These are phyloP conservation scores for Megaceryle torquata DNA, from an alignment of 2,113 vertebrate genomes.

Conservation along the genomic window DNA sequence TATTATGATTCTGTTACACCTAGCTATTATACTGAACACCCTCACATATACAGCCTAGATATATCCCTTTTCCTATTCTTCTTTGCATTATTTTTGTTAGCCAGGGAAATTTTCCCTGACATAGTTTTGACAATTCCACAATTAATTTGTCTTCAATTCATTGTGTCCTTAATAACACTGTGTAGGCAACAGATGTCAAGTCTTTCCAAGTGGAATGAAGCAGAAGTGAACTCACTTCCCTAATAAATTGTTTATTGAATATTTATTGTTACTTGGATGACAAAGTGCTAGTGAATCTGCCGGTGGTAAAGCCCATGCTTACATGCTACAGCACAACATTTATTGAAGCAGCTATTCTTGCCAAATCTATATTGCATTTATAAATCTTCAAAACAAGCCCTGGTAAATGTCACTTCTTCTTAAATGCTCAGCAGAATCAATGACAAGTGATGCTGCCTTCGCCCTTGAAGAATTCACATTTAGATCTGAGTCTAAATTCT, in stretches of 20 bases:
- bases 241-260: conserved; percentile 68
- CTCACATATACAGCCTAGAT: not conserved
- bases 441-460: conserved; percentile 45
- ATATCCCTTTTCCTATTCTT: not conserved
- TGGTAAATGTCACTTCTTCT: conserved; percentile 67
- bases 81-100: not conserved
- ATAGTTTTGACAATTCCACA: not conserved
- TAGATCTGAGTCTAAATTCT: conserved; percentile 18
- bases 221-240: conserved; percentile 46
- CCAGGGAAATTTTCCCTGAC: not conserved
- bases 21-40: not conserved
- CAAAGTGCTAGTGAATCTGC: not conserved
- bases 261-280: conserved; percentile 56
- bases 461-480: conserved; percentile 24
- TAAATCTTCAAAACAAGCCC: conserved; percentile 63
- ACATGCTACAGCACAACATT: conserved; percentile 53
- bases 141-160: conserved; percentile 56
- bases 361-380: conserved; percentile 49
- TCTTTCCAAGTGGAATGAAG: conserved; percentile 54
- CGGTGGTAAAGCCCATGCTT: conserved; percentile 30
- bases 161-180: conserved; percentile 17
- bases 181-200: conserved; percentile 39
- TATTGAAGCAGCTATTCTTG: conserved; percentile 58
- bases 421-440: conserved; percentile 54
- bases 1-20: not conserved